Base-by-base conservation (phyloP, 2,888 invertebrate species). In the Rhamnusium bicolor region DNA sequence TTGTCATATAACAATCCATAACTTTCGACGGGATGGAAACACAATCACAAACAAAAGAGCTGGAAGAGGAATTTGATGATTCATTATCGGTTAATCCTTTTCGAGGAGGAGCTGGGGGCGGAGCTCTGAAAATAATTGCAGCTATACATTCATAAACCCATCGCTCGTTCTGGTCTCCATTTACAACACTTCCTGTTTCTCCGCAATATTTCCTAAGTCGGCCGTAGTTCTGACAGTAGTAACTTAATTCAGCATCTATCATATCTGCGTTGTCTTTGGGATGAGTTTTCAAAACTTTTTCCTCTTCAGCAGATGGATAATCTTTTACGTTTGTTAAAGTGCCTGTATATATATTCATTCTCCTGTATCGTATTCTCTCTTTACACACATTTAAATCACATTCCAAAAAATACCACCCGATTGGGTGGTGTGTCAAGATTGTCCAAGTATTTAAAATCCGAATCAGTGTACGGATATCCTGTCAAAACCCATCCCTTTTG, bases 401-500 rank as follows among this genome's bases (percentile, higher is more conserved):
- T 76, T 88, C 88, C 58, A 88, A 68, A 71, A n/a, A 87, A 86
- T 67, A 88, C 84, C 1, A 88, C 83, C 70, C 87, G 84, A 82
- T 93, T 93, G 0, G 93, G 93, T 0, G 92, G 92, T 1, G 91
- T 92, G 14, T 90, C 85, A 79, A 90, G 87, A 49, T 86, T 87
- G 82, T 93, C 92, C 1, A 93, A 82, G 40, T 89, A 83, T 81
- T 91, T 91, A 69, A 93, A 92, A 79, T 93, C 93, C 0, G 85
- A 85, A 0, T 90, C 89, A 0, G 88, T 89, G 5, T 86, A 88
- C 0, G 93, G 93, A 81, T 90, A 93, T 1, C 91, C 91, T 3
- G 90, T 91, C 73, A 93, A 81, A 14, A 93, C 90, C 92, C 92
- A 93, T 0, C 93, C 93, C 49, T 89, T 86, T 58, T 89, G 89